Conservation (phyloP, 2,113 vertebrate genomes). For the Macrotis lagotis region DNA sequence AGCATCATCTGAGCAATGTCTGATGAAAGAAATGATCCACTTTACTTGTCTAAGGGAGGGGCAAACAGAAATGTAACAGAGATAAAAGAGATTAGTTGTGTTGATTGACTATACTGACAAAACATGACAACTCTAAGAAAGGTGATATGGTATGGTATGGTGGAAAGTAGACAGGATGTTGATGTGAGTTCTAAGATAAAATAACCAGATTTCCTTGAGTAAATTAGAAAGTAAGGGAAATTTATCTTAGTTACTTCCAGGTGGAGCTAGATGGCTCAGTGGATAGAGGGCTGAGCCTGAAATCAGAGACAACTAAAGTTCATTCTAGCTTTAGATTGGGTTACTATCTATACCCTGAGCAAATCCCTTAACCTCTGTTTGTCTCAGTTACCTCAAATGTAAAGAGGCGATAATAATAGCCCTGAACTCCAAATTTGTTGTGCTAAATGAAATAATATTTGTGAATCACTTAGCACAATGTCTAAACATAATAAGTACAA, state of each 20-base stretch:
- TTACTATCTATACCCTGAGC: background rate
- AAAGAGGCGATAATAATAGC: background rate
- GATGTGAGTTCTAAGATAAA: background rate
- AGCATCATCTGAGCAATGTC: background rate
- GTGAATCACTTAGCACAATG: background rate
- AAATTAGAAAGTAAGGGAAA: background rate
- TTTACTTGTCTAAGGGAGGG: background rate
- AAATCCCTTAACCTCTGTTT: background rate
- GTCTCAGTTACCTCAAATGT: background rate
- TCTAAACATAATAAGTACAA: background rate
- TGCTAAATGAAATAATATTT: background rate
- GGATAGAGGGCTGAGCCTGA: background rate
- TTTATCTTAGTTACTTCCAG: background rate
- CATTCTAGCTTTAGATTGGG: background rate
- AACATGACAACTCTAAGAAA: background rate
- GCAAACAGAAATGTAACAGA: background rate
- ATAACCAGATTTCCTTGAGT: too few relatives aligned
- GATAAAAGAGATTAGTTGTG: background rate
- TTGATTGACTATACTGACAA: background rate
- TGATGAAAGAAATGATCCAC: background rate
- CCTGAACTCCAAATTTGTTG: background rate
- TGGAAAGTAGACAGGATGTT: background rate
- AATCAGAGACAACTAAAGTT: background rate
- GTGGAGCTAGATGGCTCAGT: background rate
- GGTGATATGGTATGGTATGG: background rate